Base-by-base conservation (phyloP, 2,888 invertebrate species). In the Stratiomys singularior region DNA sequence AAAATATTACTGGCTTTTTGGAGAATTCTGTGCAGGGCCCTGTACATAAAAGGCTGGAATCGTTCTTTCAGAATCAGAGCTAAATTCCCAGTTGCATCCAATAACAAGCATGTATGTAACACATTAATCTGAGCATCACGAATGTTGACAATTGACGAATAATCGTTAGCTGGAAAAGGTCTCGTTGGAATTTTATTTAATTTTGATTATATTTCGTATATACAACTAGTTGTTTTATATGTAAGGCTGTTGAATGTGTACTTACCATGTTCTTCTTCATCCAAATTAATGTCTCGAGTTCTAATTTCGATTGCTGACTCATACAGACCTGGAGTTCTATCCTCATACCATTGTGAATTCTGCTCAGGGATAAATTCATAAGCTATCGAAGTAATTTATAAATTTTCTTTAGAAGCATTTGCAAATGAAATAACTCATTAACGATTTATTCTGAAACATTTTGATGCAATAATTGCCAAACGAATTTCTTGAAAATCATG, bases 21-120 rank as follows among this genome's bases (percentile, higher is more conserved):
- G 71, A 95, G 85, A 27, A 94, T 86, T 72, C 91, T 86, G 81
- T 93, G 93, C 56, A 95, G 86, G 18, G 91, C 90, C 82, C 90
- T 90, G 77, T 94, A 85, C 79, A 94, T 84, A 83, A 90, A 92
- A 0, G 88, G 88, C 80, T 91, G 89, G 84, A 90, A 94, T 0
- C 88, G 82, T 0, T 85, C 82, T 74, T 87, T 85, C 27, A 93
- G 85, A 15, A 87, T 85, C 4, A 82, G 78, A 0, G 94, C 92
- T 80, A 92, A 88, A 82, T 89, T 85, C 0, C 92, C 94, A 21
- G 94, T 85, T 1, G 93, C 93, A 84, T 94, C 94, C 0, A 92
- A 87, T 79, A 93, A 87, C 5, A 94, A 84, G 82, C 94, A 94
- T 60, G 90, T 88, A 81, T 91, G 90, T 46, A 91, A 83, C 77